Evolutionary conservation across 2,888 invertebrate species (phyloP), one percentile per base, ranked within the genome.

Genomic region (Formica aserva): DNA sequence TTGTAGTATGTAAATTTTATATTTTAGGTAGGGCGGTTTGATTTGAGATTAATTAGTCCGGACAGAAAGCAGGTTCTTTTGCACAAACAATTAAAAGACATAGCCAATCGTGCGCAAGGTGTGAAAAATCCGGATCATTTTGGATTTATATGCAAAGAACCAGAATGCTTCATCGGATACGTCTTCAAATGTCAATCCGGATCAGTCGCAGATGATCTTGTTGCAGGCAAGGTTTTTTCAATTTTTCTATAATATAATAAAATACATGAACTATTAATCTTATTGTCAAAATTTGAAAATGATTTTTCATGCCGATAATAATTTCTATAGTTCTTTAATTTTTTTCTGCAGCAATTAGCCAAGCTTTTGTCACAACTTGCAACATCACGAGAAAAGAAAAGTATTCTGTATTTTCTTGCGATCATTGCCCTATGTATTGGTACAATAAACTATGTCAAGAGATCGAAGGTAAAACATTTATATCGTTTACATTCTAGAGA

Each of bases 391-490:
- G 90, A 96, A 97, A 69, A 93, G 96, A 90, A 96, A 97, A 96
- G 91, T 97, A 96, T 0, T 96, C 97, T 0, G 96, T 97, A 82
- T 96, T 97, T 93, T 97, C 98, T 0, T 99, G 99, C 94, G 98
- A 98, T 87, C 98, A 98, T 92, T 99, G 99, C 92, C 99, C 99
- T 0, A 98, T 99, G 97, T 96, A 98, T 78, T 99, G 99, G 98
- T 98, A 98, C 94, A 98, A 98, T 93, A 97, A 97, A 92, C 95
- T 99, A 0, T 98, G 98, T 92, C 96, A 97, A 78, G 98, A 98
- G 91, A 96, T 98, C 55, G 98, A 98, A 95, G 97, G 97, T 97
- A 88, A 85, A 52, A n/a, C 9, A 71, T 41, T 66, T 66, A 29
- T 6, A n/a, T 18, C 22, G 9, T 15, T 26, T 45, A 29, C 22